These are phyloP conservation scores for Drosophila tropicalis DNA, from an alignment of 1,140 invertebrate species.

Conservation along the genomic window DNA sequence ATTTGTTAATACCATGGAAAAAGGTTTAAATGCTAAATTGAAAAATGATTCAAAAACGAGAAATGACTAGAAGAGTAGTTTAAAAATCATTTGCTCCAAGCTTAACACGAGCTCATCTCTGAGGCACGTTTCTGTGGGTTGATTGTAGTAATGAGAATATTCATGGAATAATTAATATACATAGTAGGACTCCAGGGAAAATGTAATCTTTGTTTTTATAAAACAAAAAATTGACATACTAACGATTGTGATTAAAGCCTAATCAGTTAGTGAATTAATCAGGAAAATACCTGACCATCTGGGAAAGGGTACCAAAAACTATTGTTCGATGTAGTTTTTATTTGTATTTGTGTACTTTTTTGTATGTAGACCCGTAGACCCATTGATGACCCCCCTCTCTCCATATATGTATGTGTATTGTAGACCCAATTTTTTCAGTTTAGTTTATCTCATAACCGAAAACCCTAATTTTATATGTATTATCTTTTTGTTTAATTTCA, in stretches of 20 bases:
- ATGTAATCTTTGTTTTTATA: no score
- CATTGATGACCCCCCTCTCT: no score
- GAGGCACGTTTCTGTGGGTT: not conserved
- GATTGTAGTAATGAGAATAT: slow-evolving; percentile 1
- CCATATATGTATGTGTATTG: not conserved
- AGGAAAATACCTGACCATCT: no score
- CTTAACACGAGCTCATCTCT: not conserved
- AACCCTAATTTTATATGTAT: slow-evolving; percentile 58
- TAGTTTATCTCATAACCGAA: slow-evolving; percentile 47
- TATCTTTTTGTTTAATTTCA: slow-evolving; percentile 74
- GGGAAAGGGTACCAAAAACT: no score
- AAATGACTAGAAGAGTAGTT: no score
- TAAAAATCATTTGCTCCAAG: not conserved
- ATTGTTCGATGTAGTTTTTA: no score
- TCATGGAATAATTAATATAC: slow-evolving; percentile 4
- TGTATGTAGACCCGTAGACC: not conserved
- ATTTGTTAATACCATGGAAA: no score
- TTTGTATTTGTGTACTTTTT: not conserved
- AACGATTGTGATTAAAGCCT: no score
- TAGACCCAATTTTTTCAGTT: slow-evolving; percentile 7
- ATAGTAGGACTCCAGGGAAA: not conserved
- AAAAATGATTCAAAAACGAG: no score
- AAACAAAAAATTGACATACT: no score
- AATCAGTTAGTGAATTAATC: no score
- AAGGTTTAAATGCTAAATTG: no score